phyloP scores from a whole-genome alignment of 35 echinoderm and acorn worm genomes.

The Chiridota heheva region DNA sequence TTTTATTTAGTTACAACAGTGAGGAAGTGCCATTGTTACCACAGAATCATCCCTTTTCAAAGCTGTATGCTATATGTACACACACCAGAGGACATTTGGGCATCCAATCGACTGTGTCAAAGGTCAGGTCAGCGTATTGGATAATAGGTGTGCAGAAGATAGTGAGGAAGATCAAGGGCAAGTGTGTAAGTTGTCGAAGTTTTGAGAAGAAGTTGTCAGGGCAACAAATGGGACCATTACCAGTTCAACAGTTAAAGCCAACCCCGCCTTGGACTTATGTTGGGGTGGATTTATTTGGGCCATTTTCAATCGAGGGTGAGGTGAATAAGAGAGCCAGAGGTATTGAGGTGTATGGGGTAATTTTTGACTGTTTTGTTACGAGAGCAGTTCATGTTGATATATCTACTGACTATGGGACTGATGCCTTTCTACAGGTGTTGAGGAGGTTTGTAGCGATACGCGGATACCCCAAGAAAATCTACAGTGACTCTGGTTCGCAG shows the following conservation, averaged over 20 bases:
- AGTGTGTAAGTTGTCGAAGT: neutral
- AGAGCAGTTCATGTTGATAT: constrained; percentile 26
- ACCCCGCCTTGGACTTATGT: constrained; percentile 12
- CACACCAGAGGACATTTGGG: constrained; percentile 32
- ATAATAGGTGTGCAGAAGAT: constrained; percentile 3
- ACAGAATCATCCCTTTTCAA: constrained; percentile 6
- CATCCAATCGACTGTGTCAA: constrained; percentile 29
- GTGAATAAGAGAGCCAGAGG: constrained; percentile 7
- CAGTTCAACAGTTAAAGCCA: neutral
- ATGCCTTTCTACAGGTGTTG: constrained; percentile 19
- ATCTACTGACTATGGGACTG: constrained; percentile 5
- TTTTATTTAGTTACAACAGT: neutral
- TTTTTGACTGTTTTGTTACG: constrained; percentile 32
- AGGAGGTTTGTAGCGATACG: neutral
- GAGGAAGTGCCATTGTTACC: constrained; percentile 30
- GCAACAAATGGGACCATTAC: neutral
- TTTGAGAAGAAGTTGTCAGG: neutral
- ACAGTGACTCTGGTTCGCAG: constrained; percentile 5
- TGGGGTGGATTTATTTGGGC: constrained; percentile 10
- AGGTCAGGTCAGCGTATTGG: constrained; percentile 44
- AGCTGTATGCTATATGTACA: constrained; percentile 14
- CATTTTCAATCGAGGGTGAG: neutral
- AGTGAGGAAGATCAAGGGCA: constrained; percentile 12
- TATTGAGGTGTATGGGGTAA: constrained; percentile 10
- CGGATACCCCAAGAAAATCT: constrained; percentile 24